Base-by-base conservation (phyloP, 2,888 invertebrate species). In the Pseudoips prasinana region DNA sequence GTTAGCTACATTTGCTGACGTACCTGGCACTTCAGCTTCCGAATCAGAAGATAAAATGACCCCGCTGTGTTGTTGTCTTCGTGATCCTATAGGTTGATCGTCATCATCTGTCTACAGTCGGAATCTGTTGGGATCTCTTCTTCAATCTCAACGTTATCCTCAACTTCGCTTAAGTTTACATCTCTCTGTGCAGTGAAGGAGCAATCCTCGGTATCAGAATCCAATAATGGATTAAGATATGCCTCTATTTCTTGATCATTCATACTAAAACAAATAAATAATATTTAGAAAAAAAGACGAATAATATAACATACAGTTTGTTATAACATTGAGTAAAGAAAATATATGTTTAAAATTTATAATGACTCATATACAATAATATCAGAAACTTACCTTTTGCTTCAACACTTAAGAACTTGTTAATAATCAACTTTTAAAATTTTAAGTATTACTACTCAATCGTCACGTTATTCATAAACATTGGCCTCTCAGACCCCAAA, bases 11-110 rank as follows among this genome's bases (percentile, higher is more conserved):
- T 3, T 5, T 2, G 3, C 5, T 3, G 14, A 14, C 2, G 14
- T 14, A 38, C 38, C 38, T 33, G 33, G 32, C n/a, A 27, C 31
- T 32, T 38, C 38, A 29, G 38, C 28, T 38, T 33, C 32, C 8
- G 38, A 38, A 38, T 38, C 38, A 33, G 38, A 38, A 33, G 28
- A 39, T 8, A 10, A 33, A 33, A 28, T 28, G 19, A 20, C 19
- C 10, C 10, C 23, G 39, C 29, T 22, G 22, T 29, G 33, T 26
- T 33, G 33, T 22, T 29, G 22, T 22, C 25, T 22, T 34, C 34
- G 26, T 33, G 17, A 29, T 26, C 33, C 18, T 10, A 29, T 33
- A 27, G 27, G 26, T 39, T 39, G 29, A 22, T 23, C 33, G 33
- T 39, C 39, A 18, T 39, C 18, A 33, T 39, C 33, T n/a, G n/a